Evolutionary conservation across 1,140 invertebrate genomes (phyloP), one percentile per base, ranked within the genome.

Genomic region (Eufriesea mexicana): DNA sequence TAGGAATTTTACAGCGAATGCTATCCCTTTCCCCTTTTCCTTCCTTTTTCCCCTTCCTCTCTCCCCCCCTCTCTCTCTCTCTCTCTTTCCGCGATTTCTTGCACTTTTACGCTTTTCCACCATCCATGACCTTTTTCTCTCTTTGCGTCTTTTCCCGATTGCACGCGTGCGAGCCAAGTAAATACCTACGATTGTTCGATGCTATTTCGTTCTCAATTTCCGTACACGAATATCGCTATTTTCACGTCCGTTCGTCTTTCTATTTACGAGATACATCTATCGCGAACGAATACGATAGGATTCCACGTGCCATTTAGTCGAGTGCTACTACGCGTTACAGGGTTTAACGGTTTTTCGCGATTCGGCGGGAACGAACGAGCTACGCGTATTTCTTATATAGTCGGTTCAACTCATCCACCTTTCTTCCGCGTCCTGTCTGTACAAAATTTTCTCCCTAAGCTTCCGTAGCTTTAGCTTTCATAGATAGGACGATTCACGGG

Each of bases 311-410:
- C 86, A 78, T 76, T 70, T 67, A 79, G 64, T 79, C 75, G 79
- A 84, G 66, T 75, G 68, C 51, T 80, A 47, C 84, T 86, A 87
- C 72, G 78, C 62, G 62, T 86, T 78, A 89, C 88, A 87, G 89
- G 88, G 86, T 89, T 89, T 79, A 85, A 55, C 25, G 59, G 79
- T 83, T 62, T 84, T 70, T 86, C 71, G 83, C 66, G 78, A 81
- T 79, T 81, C 83, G 75, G 62, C 28, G 55, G 10, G 49, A 51
- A 47, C 35, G 35, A 62, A 49, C 47, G 55, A 45, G 14, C 10
- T n/a, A 20, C 51, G 47, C 28, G n/a, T 35, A 4, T 35, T 35
- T 35, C 35, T 35, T 35, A 35, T 35, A 35, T 35, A 35, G 35
- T 35, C 35, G 1, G 35, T 35, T 35, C 4, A 35, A 35, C 35